Conservation (phyloP, 1,140 invertebrate genomes). For the Dinothrombium tinctorium region DNA sequence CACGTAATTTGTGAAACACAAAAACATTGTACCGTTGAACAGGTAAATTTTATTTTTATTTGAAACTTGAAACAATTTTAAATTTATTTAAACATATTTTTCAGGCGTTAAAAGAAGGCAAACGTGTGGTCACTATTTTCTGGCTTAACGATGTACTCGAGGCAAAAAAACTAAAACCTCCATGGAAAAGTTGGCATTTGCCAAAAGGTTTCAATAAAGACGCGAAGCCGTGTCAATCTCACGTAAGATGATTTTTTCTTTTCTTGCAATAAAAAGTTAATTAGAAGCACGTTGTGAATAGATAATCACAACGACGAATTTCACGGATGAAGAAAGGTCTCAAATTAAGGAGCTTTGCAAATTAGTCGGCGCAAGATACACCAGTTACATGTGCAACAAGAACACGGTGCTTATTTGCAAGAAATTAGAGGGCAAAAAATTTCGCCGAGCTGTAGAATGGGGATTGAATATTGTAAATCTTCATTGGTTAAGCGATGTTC, state of each 20-base stretch:
- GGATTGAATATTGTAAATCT: slow-evolving; percentile 57
- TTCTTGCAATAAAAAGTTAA: slow-evolving; percentile 1
- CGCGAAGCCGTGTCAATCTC: slow-evolving; percentile 31
- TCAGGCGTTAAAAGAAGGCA: slow-evolving; percentile 45
- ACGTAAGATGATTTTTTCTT: slow-evolving; percentile 19
- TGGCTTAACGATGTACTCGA: slow-evolving; percentile 77
- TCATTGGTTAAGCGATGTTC: slow-evolving; percentile 74
- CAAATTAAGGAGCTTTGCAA: slow-evolving; percentile 29
- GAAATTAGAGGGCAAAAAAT: slow-evolving; percentile 55
- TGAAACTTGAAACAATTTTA: neutral
- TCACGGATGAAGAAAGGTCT: slow-evolving; percentile 51
- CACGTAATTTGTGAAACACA: slow-evolving; percentile 77
- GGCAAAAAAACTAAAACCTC: slow-evolving; percentile 56
- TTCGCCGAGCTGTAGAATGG: slow-evolving; percentile 70
- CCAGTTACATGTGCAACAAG: slow-evolving; percentile 19
- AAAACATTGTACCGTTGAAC: slow-evolving; percentile 59
- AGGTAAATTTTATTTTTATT: slow-evolving; percentile 24
- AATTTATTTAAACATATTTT: slow-evolving; percentile 8
- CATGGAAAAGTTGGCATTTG: slow-evolving; percentile 73
- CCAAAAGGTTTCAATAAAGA: slow-evolving; percentile 45
- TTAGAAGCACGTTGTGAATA: slow-evolving; percentile 16
- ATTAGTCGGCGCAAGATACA: neutral
- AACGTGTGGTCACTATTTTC: slow-evolving; percentile 69
- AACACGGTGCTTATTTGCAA: slow-evolving; percentile 32
- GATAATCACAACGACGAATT: slow-evolving; percentile 54